Percentiles rank a stretch among this genome's conserved stretches.
phyloP scores from a whole-genome alignment of 2,888 invertebrate genomes.

The Ferrisia virgata region DNA sequence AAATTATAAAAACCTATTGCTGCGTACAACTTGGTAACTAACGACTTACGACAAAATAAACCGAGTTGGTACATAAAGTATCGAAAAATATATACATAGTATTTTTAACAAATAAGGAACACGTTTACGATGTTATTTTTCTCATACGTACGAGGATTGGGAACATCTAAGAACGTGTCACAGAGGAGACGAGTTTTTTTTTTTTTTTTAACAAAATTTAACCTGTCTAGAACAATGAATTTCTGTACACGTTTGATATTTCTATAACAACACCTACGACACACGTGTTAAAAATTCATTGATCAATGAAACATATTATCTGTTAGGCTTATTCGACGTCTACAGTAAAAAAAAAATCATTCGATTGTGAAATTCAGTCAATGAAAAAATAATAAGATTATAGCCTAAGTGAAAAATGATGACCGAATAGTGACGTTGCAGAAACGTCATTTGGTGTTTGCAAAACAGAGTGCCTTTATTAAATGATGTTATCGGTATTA shows the following conservation, averaged over 20 bases:
- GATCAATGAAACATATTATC: not conserved
- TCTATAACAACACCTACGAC: not conserved
- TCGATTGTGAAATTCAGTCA: not conserved
- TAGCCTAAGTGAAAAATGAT: not conserved
- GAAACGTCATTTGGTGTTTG: not conserved
- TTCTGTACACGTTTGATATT: not conserved
- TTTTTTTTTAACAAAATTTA: not conserved
- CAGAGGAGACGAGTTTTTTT: not conserved
- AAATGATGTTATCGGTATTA: not conserved
- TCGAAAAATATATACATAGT: not conserved
- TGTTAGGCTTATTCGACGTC: not conserved
- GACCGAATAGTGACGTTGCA: not conserved
- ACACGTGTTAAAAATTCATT: not conserved
- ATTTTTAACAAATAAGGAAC: not conserved
- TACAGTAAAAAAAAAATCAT: not conserved
- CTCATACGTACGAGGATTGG: not conserved
- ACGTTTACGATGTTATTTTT: not conserved
- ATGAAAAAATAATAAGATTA: not conserved
- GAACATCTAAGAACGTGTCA: not conserved
- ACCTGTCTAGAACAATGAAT: not conserved
- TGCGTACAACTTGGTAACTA: not conserved
- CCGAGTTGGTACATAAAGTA: not conserved
- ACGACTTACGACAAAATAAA: not conserved
- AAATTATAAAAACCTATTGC: not conserved
- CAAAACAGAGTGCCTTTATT: not conserved